Base-by-base conservation (phyloP, 2,113 vertebrate species). In the Amphiprion ocellaris region DNA sequence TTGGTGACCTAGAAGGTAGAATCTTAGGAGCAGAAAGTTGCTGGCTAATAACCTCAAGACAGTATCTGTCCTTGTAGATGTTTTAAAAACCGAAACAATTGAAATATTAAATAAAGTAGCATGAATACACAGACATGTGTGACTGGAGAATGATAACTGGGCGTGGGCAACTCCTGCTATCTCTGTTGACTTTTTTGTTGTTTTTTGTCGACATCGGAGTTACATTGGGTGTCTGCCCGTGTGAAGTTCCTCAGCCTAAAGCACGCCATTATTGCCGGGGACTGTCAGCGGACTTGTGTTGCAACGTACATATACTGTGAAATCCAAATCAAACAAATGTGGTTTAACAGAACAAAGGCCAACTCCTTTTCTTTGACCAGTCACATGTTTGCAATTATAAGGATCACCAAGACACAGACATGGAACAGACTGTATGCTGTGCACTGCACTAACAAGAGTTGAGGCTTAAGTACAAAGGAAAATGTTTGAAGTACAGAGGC, bases 321-420 rank as follows among this genome's bases (percentile, higher is more conserved):
- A 81, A 74, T 72, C 83, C 46, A 89, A 86, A 86, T 74, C 19
- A 77, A 80, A 66, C 37, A 70, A 83, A 73, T 71, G 60, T 65
- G 52, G 67, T 26, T 46, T n/a, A 76, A 78, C 28, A 50, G 28
- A 84, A 69, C 59, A 83, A 83, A 85, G 46, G 17, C 52, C 23
- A 50, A 61, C 14, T n/a, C 2, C 67, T 62, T 86, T 69, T 17
- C 28, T 67, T n/a, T 72, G 54, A 83, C 71, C 60, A 26, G 49
- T 73, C 53, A 77, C 67, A 78, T 72, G 49, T 63, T 73, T 67
- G 70, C 23, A 87, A 86, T 85, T 83, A 83, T 67, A 23, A 64
- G 4, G 15, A 79, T 74, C 65, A 52, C 28, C 15, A 47, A 46
- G 58, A 63, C 69, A 54, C 17, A 52, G 7, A 64, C 69, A 54